Evolutionary conservation across 2,888 invertebrate genomes (phyloP).

Genomic region (Catocala sponsa): DNA sequence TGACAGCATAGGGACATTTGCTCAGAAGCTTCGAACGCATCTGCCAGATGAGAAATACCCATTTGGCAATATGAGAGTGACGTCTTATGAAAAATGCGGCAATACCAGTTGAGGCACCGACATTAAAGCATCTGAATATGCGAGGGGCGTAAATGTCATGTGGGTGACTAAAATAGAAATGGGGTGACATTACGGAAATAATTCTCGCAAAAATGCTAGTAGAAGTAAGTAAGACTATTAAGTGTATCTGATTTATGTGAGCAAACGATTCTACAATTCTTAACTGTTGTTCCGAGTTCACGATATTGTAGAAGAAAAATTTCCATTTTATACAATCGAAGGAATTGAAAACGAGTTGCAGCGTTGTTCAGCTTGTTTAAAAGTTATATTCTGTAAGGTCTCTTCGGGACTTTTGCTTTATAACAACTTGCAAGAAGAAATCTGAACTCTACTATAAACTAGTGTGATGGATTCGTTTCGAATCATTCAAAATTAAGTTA

Average conservation of each 20-base stretch:
- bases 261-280: not conserved
- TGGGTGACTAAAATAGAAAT: constrained; percentile 69
- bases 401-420: not conserved
- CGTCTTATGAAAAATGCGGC: constrained; percentile 78
- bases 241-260: constrained; percentile 17
- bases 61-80: constrained; percentile 64
- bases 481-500: too few relatives aligned
- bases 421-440: not conserved
- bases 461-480: too few relatives aligned
- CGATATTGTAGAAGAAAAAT: not conserved
- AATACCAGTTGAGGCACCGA: constrained; percentile 64
- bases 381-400: constrained; percentile 9
- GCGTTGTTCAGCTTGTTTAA: constrained; percentile 15
- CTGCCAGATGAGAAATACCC: constrained; percentile 53
- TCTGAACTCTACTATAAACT: not conserved
- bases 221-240: constrained; percentile 23
- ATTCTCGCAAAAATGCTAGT: constrained; percentile 52
- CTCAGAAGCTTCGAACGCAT: constrained; percentile 42
- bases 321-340: not conserved
- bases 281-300: not conserved
- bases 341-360: constrained; percentile 15
- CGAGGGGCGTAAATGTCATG: constrained; percentile 74
- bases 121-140: constrained; percentile 82
- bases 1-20: constrained; percentile 24
- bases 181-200: constrained; percentile 65